These are phyloP conservation scores for Calosoma granatense DNA, from an alignment of 1,140 invertebrate species.

Conservation along the genomic window DNA sequence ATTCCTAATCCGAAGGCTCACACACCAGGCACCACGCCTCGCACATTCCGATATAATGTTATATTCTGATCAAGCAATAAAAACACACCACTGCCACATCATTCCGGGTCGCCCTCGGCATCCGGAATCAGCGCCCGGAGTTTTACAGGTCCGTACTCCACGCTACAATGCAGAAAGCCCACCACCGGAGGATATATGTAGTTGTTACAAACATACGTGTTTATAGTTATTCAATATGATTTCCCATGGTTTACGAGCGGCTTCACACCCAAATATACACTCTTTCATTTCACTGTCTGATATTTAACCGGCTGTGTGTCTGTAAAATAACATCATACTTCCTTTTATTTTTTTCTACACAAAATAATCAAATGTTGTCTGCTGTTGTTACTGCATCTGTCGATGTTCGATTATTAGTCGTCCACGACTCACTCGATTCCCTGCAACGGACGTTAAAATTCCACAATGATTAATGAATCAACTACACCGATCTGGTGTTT, in stretches of 20 bases:
- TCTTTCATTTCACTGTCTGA: too few relatives aligned
- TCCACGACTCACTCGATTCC: background rate
- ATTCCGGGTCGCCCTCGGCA: conserved; percentile 27
- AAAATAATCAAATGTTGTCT: too few relatives aligned
- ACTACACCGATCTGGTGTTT: background rate
- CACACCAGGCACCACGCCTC: conserved; percentile 17
- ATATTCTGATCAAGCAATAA: conserved; percentile 34
- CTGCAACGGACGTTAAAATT: conserved; percentile 2
- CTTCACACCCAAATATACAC: too few relatives aligned
- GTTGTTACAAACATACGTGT: too few relatives aligned
- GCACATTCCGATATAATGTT: conserved; percentile 29
- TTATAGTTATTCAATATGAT: too few relatives aligned
- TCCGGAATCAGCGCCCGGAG: conserved; percentile 24
- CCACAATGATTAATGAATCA: background rate
- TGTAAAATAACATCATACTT: too few relatives aligned
- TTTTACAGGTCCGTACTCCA: background rate
- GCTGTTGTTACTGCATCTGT: too few relatives aligned
- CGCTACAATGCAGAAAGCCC: too few relatives aligned
- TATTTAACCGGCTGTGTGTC: too few relatives aligned
- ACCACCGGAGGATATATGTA: too few relatives aligned
- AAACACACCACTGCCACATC: conserved; percentile 30
- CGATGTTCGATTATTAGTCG: background rate
- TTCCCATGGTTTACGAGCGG: too few relatives aligned
- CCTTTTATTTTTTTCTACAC: too few relatives aligned
- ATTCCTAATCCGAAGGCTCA: background rate